Percentiles rank a stretch among this genome's conserved stretches.
phyloP scores from a whole-genome alignment of 1,140 invertebrate genomes.

The Melanaphis sacchari region DNA sequence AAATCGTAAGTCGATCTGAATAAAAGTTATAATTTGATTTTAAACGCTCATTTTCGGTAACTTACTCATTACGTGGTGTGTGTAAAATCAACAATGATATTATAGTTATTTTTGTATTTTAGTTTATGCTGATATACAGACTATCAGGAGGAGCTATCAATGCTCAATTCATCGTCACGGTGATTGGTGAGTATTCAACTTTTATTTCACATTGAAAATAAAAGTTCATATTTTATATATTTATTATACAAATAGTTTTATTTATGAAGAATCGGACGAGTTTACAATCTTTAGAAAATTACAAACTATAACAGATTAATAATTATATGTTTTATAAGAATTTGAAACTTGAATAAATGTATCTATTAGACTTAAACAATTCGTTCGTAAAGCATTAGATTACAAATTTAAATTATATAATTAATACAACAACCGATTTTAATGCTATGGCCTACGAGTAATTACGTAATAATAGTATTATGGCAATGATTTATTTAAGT shows the following conservation, averaged over 20 bases:
- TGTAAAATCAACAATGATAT: background rate
- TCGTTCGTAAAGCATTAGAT: background rate
- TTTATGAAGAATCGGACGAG: background rate
- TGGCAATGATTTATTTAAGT: background rate
- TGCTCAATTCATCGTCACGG: conserved; percentile 4
- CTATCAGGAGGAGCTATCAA: background rate
- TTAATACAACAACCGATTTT: background rate
- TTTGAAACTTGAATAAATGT: background rate
- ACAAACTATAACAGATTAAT: background rate
- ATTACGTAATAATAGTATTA: background rate
- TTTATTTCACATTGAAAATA: background rate
- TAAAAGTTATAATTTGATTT: background rate
- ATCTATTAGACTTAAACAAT: background rate
- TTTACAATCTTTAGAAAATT: background rate
- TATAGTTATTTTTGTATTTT: background rate
- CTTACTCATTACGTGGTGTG: background rate
- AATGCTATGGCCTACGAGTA: background rate
- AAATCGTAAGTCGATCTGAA: background rate
- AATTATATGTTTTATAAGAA: background rate
- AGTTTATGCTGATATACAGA: background rate
- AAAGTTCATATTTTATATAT: background rate
- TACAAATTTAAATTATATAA: background rate
- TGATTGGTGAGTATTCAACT: conserved; percentile 17
- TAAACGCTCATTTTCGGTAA: background rate
- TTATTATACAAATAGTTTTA: background rate